Percentiles rank a stretch among this genome's conserved stretches.
Evolutionary conservation across 2,797 vertebrate genomes (phyloP).

Genomic region (Clarias pachynema): DNA sequence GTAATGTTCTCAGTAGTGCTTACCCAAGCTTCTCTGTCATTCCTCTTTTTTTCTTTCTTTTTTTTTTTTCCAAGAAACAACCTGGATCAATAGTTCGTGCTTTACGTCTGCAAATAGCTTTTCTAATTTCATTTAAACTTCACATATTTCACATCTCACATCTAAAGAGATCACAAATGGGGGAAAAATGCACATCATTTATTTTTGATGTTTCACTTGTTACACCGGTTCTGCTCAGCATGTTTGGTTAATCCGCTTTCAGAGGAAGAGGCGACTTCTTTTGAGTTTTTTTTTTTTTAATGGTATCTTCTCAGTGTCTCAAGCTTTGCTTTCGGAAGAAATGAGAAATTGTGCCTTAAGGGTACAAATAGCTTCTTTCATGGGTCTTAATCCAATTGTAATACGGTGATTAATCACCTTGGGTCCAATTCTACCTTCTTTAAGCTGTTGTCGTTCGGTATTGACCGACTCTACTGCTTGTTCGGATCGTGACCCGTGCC

Average conservation of each 20-base stretch:
- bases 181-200: neutral
- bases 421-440: slow-evolving; percentile 22
- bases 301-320: neutral
- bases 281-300: neutral
- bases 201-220: neutral
- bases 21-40: slow-evolving; percentile 19
- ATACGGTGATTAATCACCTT: slow-evolving; percentile 39
- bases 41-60: slow-evolving; percentile 13
- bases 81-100: neutral
- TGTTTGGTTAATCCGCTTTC: slow-evolving; percentile 11
- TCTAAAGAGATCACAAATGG: neutral
- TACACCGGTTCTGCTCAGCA: neutral
- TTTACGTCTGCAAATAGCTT: neutral
- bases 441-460: slow-evolving; percentile 21
- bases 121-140: neutral
- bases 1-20: slow-evolving; percentile 27
- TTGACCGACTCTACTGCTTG: slow-evolving; percentile 17
- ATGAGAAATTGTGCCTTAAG: slow-evolving; percentile 14
- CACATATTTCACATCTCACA: neutral
- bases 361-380: slow-evolving; percentile 23
- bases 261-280: neutral
- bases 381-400: slow-evolving; percentile 39
- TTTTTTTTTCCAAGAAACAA: neutral
- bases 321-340: slow-evolving; percentile 22
- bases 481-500: slow-evolving; percentile 36